Evolutionary conservation across 2,797 vertebrate species (phyloP), one percentile per base, ranked within the genome.

Genomic region (Enteromius argenteus): DNA sequence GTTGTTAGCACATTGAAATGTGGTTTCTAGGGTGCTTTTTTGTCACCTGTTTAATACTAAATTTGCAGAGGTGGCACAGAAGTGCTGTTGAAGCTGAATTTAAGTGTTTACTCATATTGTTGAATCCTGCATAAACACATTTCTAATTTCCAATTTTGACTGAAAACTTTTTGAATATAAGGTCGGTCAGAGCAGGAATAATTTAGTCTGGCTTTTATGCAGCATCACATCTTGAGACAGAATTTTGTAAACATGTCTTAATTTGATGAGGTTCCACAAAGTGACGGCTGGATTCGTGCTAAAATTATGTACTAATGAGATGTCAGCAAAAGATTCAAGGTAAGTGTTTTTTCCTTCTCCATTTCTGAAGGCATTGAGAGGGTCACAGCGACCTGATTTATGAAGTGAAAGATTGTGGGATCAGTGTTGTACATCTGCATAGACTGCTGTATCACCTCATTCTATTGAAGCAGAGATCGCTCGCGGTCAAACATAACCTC

Each of bases 371-470:
- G 30, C 71, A 32, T 23, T 42, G 35, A 39, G 53, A 76, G 53
- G 14, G 19, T 39, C 35, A 37, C 66, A 60, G 74, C 0, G 51
- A 42, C 2, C 37, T 62, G 75, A 77, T 42, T 21, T 44, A 42
- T 62, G 75, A 62, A 78, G 75, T 78, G 75, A 60, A 58, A 37
- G 21, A 58, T 10, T 6, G 7, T 39, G 32, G 35, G 13, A 56
- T 76, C 13, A 17, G 51, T 17, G 51, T 53, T 56, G 49, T 37
- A 75, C 30, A 76, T 77, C 35, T 76, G 35, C 74, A 42, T 60
- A 27, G n/a, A 30, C 21, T 58, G 30, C 73, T 1, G 72, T n/a
- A 30, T 14, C 17, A 32, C 60, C 60, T 64, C 60, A 32, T 64
- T 64, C 60, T 64, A 27, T 32, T 64, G 60, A 32, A 64, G 15